A percentile compares a stretch with the other conserved stretches of the same genome.
phyloP scores from a whole-genome alignment of 2,888 invertebrate genomes.

The Drosophila subsilvestris region DNA sequence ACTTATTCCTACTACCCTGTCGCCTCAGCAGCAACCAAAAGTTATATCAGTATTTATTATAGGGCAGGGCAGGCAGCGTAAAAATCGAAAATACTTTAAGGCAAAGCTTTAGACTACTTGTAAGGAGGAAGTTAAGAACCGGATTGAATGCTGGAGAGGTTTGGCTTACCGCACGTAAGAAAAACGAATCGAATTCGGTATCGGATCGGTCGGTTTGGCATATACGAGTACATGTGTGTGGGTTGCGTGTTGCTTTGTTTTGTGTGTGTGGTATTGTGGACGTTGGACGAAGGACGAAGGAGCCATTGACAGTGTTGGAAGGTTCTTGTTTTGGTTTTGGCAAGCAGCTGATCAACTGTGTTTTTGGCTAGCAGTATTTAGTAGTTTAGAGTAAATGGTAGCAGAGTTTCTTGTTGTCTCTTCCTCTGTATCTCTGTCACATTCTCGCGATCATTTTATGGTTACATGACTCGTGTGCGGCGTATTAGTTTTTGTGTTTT shows the following conservation, averaged over 20 bases:
- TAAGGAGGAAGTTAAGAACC: constrained; percentile 34
- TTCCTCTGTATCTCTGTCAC: constrained; percentile 4
- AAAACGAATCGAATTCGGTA: constrained; percentile 50
- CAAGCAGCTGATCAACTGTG: constrained; percentile 38
- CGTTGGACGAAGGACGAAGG: constrained; percentile 36
- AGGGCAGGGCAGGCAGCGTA: constrained; percentile 53
- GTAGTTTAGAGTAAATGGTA: constrained; percentile 41
- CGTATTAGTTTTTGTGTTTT: constrained; percentile 83
- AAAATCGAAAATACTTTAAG: constrained; percentile 48
- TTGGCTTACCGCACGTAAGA: constrained; percentile 70
- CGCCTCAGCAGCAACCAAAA: constrained; percentile 37
- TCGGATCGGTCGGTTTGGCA: constrained; percentile 45
- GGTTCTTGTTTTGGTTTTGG: constrained; percentile 33
- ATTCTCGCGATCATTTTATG: constrained; percentile 1
- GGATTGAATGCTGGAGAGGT: constrained; percentile 38
- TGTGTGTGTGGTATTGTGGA: constrained; percentile 41
- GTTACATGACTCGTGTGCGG: constrained; percentile 80
- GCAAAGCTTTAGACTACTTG: constrained; percentile 68
- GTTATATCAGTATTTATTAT: constrained; percentile 27
- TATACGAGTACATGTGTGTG: constrained; percentile 52
- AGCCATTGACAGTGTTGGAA: constrained; percentile 50
- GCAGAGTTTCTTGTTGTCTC: constrained; percentile 38
- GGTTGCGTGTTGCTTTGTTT: constrained; percentile 48
- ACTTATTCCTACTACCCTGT: background rate
- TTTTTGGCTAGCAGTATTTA: constrained; percentile 44